Evolutionary conservation across 2,888 invertebrate species (phyloP), one percentile per base, ranked within the genome.

Genomic region (Lycophotia porphyrea): DNA sequence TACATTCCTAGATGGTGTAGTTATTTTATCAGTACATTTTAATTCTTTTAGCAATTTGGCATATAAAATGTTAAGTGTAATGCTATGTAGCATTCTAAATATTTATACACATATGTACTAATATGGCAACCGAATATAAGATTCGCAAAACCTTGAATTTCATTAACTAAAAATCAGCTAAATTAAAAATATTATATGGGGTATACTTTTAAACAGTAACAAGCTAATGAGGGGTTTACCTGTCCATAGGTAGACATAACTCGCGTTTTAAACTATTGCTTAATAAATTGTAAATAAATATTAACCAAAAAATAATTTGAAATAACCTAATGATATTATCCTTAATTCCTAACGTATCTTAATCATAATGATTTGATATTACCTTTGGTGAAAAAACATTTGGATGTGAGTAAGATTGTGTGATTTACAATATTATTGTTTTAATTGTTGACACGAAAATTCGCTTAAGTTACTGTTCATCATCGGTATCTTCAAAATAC

Each of bases 401-500:
- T n/a, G 24, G 11, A 55, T 39, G 11, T 36, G 18, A 67, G 44
- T 72, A 71, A 60, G 13, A 55, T 65, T 36, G 31, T 61, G 47
- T 49, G 15, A 39, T 49, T 31, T n/a, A 31, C 7, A 72, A 13
- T n/a, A n/a, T 34, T n/a, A 58, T 27, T 55, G 21, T 42, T 44
- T 67, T 44, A 61, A 39, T 44, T 27, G n/a, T 58, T 61, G 52
- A 61, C 49, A 66, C 31, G 44, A 24, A 47, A 47, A 63, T 69
- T 39, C 49, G 63, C 3, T 8, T 24, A 34, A 63, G 3, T 8
- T 68, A 44, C 31, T 21, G 4, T 69, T 76, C 70, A 24, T 78
- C 81, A 63, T 73, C 81, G 39, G 81, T 77, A 24, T 55, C 63
- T 74, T 80, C 63, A 47, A 74, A 80, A 72, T 84, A 85, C 49